A percentile compares a stretch with the other conserved stretches of the same genome.
phyloP scores from a whole-genome alignment of 2,888 invertebrate genomes.

The Caradrina kadenii region DNA sequence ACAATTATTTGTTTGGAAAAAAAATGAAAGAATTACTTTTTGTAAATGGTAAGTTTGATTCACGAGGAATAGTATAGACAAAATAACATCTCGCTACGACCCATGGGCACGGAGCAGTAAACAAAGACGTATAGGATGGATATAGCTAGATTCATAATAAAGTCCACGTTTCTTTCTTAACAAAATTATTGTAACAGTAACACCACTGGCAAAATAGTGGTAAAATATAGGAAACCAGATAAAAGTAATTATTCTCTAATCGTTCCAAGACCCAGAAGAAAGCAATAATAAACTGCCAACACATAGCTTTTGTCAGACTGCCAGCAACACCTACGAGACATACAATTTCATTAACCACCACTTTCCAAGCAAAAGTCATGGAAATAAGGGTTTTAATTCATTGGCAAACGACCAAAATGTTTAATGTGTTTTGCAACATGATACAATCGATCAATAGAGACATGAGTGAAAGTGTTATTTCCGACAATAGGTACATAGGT shows the following conservation, averaged over 20 bases:
- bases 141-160: too few species aligned
- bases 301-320: slow-evolving; percentile 31
- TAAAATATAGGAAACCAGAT: neutral
- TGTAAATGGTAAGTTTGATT: too few species aligned
- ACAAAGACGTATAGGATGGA: too few species aligned
- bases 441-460: slow-evolving; percentile 53
- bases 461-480: slow-evolving; percentile 59
- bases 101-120: too few species aligned
- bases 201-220: too few species aligned
- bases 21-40: too few species aligned
- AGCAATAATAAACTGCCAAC: slow-evolving; percentile 23
- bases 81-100: too few species aligned
- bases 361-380: slow-evolving; percentile 20
- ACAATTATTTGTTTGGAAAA: too few species aligned
- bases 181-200: too few species aligned
- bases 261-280: slow-evolving; percentile 21
- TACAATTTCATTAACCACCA: slow-evolving; percentile 18
- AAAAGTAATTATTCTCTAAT: neutral
- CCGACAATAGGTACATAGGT: slow-evolving; percentile 21
- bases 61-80: too few species aligned
- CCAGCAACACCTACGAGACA: slow-evolving; percentile 35
- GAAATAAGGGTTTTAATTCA: slow-evolving; percentile 19
- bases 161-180: too few species aligned
- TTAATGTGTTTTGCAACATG: slow-evolving; percentile 43
- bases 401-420: slow-evolving; percentile 42